Evolutionary conservation across 92 coral and sea anemone species (phyloP), one percentile per base, ranked within the genome.

Genomic region (Umimayanthus chanpuru): DNA sequence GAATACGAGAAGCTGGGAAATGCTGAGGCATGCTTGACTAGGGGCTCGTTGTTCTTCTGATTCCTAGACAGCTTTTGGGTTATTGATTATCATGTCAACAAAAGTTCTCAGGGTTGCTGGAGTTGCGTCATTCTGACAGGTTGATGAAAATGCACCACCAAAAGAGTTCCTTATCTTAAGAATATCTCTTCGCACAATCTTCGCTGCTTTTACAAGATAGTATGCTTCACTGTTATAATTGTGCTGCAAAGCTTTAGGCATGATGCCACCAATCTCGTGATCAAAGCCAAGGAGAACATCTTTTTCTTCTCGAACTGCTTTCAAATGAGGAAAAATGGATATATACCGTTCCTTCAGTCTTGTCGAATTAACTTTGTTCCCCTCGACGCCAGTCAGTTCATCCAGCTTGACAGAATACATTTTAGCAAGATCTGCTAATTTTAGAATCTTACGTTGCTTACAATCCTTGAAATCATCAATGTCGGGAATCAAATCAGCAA

Each of bases 271-370:
- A 75, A 86, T 74, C 70, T 73, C 92, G 8, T 86, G 82, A 55
- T 79, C 71, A 25, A 90, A 86, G 43, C 58, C 73, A 26, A 87
- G 70, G 41, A 91, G 71, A 79, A 87, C 78, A 73, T 88, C 77
- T 53, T 77, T 70, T 81, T 85, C 91, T 87, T 91, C 91, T 26
- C 88, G 41, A 82, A 87, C 73, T 75, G 91, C 88, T 28, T 73
- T 86, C 81, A 90, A 47, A 77, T 86, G 72, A 26, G 92, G 90
- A 77, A 78, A 61, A 76, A 78, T 10, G 39, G 68, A 65, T 76
- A 88, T 36, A 61, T 79, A 49, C 25, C 93, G 50, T 67, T 90
- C 87, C 82, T 90, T 90, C 88, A 90, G 90, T 38, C 93, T 72
- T n/a, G n/a, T n/a, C n/a, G n/a, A n/a, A n/a, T n/a, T n/a, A n/a